A percentile compares a stretch with the other conserved stretches of the same genome.
Conservation (phyloP, 1,140 invertebrate genomes). For the Mercenaria mercenaria region DNA sequence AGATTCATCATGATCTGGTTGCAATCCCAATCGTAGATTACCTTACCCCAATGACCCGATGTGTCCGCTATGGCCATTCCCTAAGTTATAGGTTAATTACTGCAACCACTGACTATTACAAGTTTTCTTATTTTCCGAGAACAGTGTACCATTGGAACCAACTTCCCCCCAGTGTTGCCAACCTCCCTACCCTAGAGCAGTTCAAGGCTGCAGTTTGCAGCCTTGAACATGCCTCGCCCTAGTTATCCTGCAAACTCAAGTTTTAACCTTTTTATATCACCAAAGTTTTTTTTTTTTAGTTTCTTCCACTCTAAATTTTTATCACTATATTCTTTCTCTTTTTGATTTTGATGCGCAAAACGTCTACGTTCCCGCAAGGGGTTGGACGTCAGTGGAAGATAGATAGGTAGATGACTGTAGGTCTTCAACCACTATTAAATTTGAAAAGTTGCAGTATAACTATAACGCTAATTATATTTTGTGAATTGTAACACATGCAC, state of each 20-base stretch:
- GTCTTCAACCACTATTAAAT: too few relatives aligned
- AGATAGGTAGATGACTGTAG: background rate
- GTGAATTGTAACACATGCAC: too few relatives aligned
- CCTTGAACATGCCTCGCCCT: constrained; percentile 21
- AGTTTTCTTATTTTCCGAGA: constrained; percentile 28
- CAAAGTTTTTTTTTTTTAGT: too few relatives aligned
- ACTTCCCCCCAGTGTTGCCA: background rate
- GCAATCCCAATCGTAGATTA: background rate
- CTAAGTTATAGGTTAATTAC: background rate
- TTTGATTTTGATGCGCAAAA: too few relatives aligned
- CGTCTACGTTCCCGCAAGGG: too few relatives aligned
- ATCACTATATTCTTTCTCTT: too few relatives aligned
- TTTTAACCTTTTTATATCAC: too few relatives aligned
- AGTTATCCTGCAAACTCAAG: background rate
- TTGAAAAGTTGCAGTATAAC: too few relatives aligned
- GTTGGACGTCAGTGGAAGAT: too few relatives aligned
- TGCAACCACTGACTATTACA: constrained; percentile 24
- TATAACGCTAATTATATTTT: too few relatives aligned
- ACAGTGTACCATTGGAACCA: background rate
- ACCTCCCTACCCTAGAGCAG: background rate
- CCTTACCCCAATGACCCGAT: background rate
- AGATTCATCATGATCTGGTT: constrained; percentile 13
- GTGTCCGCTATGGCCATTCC: background rate
- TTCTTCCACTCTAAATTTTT: too few relatives aligned
- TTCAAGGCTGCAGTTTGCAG: background rate